phyloP scores from a whole-genome alignment of 2,113 vertebrate genomes.

The Jacana jacana region DNA sequence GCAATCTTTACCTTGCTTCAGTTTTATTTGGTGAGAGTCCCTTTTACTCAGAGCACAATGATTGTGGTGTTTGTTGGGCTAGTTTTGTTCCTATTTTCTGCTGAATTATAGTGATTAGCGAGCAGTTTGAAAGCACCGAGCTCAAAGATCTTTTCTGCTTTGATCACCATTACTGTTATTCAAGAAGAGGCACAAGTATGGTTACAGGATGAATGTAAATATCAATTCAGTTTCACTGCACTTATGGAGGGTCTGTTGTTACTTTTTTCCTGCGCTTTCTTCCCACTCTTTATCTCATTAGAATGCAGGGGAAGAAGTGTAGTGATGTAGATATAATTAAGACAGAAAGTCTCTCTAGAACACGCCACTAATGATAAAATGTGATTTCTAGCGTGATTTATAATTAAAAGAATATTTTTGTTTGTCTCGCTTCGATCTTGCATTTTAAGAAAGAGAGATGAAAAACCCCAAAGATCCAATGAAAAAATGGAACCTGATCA shows the following conservation, averaged over 20 bases:
- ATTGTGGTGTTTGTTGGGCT: conserved; percentile 31
- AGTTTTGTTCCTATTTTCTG: conserved; percentile 37
- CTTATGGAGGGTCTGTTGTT: neutral
- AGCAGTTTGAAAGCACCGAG: conserved; percentile 22
- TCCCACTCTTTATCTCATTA: neutral
- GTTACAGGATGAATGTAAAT: conserved; percentile 15
- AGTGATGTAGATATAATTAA: neutral
- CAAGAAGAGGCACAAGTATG: neutral
- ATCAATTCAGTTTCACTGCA: neutral
- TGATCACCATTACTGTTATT: conserved; percentile 41
- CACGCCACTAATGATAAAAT: neutral
- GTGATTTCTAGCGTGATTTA: neutral
- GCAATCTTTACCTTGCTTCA: neutral
- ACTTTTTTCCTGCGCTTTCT: neutral
- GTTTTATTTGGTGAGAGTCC: conserved; percentile 30
- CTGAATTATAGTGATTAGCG: conserved; percentile 63
- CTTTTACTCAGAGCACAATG: conserved; percentile 22
- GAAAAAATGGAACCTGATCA: neutral
- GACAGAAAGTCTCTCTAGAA: neutral
- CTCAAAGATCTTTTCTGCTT: conserved; percentile 45
- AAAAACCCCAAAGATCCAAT: neutral
- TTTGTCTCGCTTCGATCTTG: neutral
- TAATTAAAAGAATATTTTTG: conserved; percentile 7
- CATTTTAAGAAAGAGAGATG: neutral
- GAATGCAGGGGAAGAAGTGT: neutral